These are phyloP conservation scores for Amiota mariae DNA, from an alignment of 2,888 invertebrate genomes.

Conservation along the genomic window DNA sequence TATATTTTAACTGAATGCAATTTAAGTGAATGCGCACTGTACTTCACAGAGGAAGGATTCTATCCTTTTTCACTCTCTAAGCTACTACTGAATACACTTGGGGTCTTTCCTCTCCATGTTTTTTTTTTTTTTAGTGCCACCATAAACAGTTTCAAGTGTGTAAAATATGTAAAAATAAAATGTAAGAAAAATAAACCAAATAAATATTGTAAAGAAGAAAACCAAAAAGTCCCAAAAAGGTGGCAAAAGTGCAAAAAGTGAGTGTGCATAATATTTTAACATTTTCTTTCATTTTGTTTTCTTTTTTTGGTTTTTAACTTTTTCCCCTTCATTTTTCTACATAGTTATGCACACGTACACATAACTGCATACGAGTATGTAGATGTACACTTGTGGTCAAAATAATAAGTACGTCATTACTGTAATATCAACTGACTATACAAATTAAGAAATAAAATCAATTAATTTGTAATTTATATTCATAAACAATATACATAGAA, in stretches of 20 bases:
- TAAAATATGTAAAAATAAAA: slow-evolving; percentile 5
- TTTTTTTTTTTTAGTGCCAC: too few species aligned
- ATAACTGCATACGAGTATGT: too few species aligned
- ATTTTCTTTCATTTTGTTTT: not conserved
- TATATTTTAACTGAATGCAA: slow-evolving; percentile 24
- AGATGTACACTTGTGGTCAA: too few species aligned
- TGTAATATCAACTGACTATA: too few species aligned
- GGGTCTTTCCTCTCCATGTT: too few species aligned
- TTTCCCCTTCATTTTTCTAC: not conserved
- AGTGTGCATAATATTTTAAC: not conserved
- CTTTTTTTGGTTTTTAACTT: slow-evolving; percentile 4
- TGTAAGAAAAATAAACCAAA: not conserved
- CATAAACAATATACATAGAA: too few species aligned
- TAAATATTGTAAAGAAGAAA: slow-evolving; percentile 5
- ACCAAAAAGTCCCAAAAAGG: slow-evolving; percentile 11
- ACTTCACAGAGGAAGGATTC: not conserved
- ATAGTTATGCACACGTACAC: not conserved
- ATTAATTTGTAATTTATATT: too few species aligned
- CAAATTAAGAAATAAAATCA: too few species aligned
- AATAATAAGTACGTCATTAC: too few species aligned
- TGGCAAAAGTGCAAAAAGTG: slow-evolving; percentile 23
- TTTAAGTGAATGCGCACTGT: not conserved
- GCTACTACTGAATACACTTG: too few species aligned
- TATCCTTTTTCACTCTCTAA: too few species aligned
- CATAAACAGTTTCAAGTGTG: not conserved